A percentile compares a stretch with the other conserved stretches of the same genome.
Conservation (phyloP, 2,113 vertebrate genomes). For the Corythoichthys intestinalis region DNA sequence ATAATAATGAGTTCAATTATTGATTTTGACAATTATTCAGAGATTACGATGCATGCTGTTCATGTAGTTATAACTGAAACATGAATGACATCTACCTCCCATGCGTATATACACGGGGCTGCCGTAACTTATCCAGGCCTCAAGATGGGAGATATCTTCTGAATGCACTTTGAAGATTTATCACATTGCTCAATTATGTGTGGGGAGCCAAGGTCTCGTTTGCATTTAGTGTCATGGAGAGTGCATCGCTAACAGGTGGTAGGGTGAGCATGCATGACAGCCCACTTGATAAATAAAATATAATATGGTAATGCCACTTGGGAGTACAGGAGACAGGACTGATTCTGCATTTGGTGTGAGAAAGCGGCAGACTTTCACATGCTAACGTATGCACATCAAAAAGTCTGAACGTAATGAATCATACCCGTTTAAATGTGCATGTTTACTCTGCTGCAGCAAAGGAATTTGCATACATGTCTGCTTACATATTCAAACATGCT, state of each 20-base stretch:
- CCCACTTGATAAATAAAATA: constrained; percentile 73
- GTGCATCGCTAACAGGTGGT: constrained; percentile 70
- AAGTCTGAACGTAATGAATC: constrained; percentile 28
- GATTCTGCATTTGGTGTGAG: constrained; percentile 29
- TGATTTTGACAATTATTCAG: no score
- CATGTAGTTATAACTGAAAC: no score
- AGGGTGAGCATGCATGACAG: constrained; percentile 49
- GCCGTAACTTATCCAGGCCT: constrained; percentile 72
- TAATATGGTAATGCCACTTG: constrained; percentile 64
- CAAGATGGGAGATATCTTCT: constrained; percentile 71
- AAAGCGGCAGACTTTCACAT: constrained; percentile 24
- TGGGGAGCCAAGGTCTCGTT: constrained; percentile 58
- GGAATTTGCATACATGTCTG: constrained; percentile 37
- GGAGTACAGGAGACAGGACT: constrained; percentile 48
- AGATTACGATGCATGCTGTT: no score
- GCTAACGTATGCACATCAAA: constrained; percentile 6
- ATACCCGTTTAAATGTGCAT: constrained; percentile 28
- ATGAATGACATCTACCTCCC: no score
- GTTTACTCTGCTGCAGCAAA: constrained; percentile 16
- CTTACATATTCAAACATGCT: constrained; percentile 39
- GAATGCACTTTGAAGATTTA: constrained; percentile 68
- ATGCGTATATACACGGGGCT: constrained; percentile 13
- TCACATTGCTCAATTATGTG: constrained; percentile 65
- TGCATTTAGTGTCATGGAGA: constrained; percentile 64
- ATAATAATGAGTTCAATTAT: no score